Base-by-base conservation (phyloP, 2,797 vertebrate species). In the Melanogrammus aeglefinus region DNA sequence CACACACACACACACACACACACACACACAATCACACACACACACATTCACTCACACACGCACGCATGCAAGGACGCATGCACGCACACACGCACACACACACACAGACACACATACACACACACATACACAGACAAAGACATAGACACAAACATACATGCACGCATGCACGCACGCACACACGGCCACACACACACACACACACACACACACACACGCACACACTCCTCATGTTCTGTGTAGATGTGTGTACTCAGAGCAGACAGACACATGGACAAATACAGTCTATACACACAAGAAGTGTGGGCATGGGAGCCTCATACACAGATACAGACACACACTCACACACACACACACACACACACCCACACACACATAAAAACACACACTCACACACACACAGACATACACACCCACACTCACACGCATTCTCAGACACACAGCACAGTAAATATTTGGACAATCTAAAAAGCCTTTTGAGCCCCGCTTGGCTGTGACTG, bases 371-470 rank as follows among this genome's bases (percentile, higher is more conserved):
- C 13, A 18, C 16, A 51, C 13, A n/a, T n/a, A n/a, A n/a, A n/a
- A n/a, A n/a, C 47, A 51, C 12, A 41, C 39, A 41, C 7, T 12
- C 8, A 41, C 39, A 51, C 51, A 57, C 51, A 8, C 51, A 57
- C 51, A n/a, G 5, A 57, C 18, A n/a, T 4, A 57, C 51, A n/a
- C 5, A 57, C 51, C 21, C 51, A 57, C 31, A 21, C 33, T 29
- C 73, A 36, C 29, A 66, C 75, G 24, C 75, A 66, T 57, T 31
- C 51, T 63, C 21, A 31, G 84, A 84, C 5, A 81, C 87, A 88
- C 92, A 90, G 90, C 92, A 93, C 87, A 81, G 91, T 90, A 93
- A 92, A 84, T 91, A 92, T 94, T 84, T 77, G 82, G 91, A 90
- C 83, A 88, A 81, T 91, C 91, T 86, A 79, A 44, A 88, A 36